Base-by-base conservation (phyloP, 2,888 invertebrate species). In the Hecatera dysodea region DNA sequence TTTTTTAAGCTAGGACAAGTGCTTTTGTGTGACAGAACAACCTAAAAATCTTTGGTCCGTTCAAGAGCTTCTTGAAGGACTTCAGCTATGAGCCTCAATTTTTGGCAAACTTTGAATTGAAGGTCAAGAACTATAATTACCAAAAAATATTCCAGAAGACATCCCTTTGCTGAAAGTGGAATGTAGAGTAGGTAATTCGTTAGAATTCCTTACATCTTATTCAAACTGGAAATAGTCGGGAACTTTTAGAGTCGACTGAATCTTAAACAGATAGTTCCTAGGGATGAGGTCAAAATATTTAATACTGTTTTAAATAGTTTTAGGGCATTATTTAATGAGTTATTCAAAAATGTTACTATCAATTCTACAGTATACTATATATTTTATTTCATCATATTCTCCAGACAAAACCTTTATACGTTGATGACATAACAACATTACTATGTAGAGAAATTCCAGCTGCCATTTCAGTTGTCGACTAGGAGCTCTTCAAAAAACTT, bases 171-270 rank as follows among this genome's bases (percentile, higher is more conserved):
- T 67, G 44, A 52, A 75, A 73, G 69, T 73, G 56, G 68, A 73
- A 70, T 77, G 60, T 66, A 22, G 50, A 78, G 75, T 22, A 15
- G 56, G 56, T 70, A 76, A 78, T 83, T 87, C 81, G 80, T 82
- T 81, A 83, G 78, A 81, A 78, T 66, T 70, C 65, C 67, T 81
- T 79, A 82, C 81, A 81, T 82, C 77, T 75, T 80, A 87, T 87
- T 87, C 81, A 80, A 77, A 75, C 68, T 75, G 67, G 66, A 80
- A 57, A 78, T 74, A 79, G 72, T 81, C 70, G 72, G 44, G 81
- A 88, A 87, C 72, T 87, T 88, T 80, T 67, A 68, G 76, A 80
- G 60, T 67, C 74, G 74, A 75, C 80, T 78, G 87, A 87, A 86
- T 87, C 87, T 88, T 80, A 85, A 87, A 81, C 69, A 87, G 81